phyloP scores from a whole-genome alignment of 2,797 vertebrate genomes.

The Aulostomus chinensis region DNA sequence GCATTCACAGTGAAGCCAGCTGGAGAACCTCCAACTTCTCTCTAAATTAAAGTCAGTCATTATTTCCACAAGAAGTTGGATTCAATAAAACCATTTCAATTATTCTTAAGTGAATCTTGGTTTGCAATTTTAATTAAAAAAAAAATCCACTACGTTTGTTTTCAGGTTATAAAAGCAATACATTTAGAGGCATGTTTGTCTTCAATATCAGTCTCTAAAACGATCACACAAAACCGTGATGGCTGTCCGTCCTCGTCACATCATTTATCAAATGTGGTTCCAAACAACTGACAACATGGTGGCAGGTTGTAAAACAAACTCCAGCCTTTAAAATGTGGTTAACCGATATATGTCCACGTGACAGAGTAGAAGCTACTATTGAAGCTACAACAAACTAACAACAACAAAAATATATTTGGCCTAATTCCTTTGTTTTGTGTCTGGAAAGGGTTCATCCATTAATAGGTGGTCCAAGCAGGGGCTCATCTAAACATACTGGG shows the following conservation, averaged over 20 bases:
- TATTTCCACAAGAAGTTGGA: slow-evolving; percentile 10
- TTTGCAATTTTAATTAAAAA: slow-evolving; percentile 4
- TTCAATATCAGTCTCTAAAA: slow-evolving; percentile 14
- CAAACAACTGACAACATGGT: slow-evolving; percentile 22
- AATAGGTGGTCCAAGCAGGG: too few species aligned
- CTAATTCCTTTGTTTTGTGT: background rate
- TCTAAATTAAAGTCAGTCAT: slow-evolving; percentile 17
- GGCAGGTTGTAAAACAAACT: slow-evolving; percentile 21
- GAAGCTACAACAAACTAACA: background rate
- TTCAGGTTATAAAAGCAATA: slow-evolving; percentile 26
- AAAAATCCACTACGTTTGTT: slow-evolving; percentile 14
- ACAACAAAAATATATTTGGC: background rate
- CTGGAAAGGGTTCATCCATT: slow-evolving; percentile 1
- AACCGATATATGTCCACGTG: background rate
- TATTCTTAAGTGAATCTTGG: slow-evolving; percentile 14
- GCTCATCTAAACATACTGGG: too few species aligned
- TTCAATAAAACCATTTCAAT: slow-evolving; percentile 18
- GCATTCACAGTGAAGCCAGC: slow-evolving; percentile 26
- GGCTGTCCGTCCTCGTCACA: slow-evolving; percentile 13
- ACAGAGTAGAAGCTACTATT: background rate
- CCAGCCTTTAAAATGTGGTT: background rate
- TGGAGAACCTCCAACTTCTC: slow-evolving; percentile 15
- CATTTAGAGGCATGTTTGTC: slow-evolving; percentile 27
- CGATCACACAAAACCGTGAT: slow-evolving; percentile 4
- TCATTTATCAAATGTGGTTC: slow-evolving; percentile 34